phyloP scores from a whole-genome alignment of 2,888 invertebrate genomes.

The Dinocampus coccinellae region DNA sequence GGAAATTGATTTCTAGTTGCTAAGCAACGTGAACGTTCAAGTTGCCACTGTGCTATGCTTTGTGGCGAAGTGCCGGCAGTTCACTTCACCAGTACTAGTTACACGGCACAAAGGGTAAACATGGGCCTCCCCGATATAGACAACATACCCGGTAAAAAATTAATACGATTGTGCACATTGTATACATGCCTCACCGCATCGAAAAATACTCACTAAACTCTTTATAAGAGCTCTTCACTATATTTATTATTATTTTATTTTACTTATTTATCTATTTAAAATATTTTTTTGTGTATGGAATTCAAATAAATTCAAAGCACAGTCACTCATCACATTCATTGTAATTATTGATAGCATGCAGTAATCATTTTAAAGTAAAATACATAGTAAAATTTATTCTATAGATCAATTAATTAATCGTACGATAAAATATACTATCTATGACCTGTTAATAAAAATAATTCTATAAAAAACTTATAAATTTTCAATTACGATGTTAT shows the following conservation, averaged over 20 bases:
- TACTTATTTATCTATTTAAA: no score
- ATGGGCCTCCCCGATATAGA: slow-evolving; percentile 63
- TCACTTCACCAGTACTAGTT: slow-evolving; percentile 60
- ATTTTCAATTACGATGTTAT: not conserved
- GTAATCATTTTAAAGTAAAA: not conserved
- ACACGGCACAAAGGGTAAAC: slow-evolving; percentile 57
- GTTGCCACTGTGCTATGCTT: slow-evolving; percentile 54
- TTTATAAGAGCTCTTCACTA: no score
- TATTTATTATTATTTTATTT: not conserved
- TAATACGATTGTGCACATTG: not conserved
- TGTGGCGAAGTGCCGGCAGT: slow-evolving; percentile 51
- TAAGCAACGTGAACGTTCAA: slow-evolving; percentile 57
- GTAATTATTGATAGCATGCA: not conserved
- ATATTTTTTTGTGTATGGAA: not conserved
- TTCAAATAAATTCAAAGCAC: slow-evolving; percentile 6
- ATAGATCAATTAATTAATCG: not conserved
- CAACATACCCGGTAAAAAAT: slow-evolving; percentile 61
- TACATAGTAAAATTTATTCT: not conserved
- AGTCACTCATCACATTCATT: not conserved
- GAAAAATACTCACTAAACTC: not conserved
- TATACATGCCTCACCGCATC: not conserved
- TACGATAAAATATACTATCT: not conserved
- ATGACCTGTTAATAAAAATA: not conserved
- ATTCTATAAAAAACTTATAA: no score
- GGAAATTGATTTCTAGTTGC: slow-evolving; percentile 65